Evolutionary conservation across 1,140 invertebrate genomes (phyloP).

Genomic region (Drosophila littoralis): DNA sequence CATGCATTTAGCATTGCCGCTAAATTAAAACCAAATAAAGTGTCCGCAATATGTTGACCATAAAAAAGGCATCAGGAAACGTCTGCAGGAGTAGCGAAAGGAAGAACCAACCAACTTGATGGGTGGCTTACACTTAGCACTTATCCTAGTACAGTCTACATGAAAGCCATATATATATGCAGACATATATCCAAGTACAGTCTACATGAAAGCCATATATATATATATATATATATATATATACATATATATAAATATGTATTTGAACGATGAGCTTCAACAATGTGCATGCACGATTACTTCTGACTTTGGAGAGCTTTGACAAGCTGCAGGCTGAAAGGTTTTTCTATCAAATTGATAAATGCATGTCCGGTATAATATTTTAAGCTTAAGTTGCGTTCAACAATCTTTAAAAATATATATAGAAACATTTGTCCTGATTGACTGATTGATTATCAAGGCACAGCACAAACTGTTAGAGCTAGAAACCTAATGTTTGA

Average conservation of each 20-base stretch:
- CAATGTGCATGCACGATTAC: background rate
- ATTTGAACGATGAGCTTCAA: background rate
- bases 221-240: constrained; percentile 5
- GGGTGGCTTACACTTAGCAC: constrained; percentile 21
- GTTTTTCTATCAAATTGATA: constrained; percentile 23
- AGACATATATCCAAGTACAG: background rate
- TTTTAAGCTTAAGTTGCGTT: background rate
- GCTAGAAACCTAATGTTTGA: no score
- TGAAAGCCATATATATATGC: background rate
- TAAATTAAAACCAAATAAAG: constrained; percentile 64
- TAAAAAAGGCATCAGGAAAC: constrained; percentile 35
- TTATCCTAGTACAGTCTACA: background rate
- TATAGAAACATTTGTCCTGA: no score
- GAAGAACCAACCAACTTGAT: constrained; percentile 14
- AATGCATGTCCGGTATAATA: constrained; percentile 11
- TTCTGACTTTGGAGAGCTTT: constrained; percentile 5
- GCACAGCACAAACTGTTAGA: no score
- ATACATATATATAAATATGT: constrained; percentile 1
- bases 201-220: no score
- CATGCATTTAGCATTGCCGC: constrained; percentile 50
- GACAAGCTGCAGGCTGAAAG: constrained; percentile 19
- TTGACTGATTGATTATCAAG: no score
- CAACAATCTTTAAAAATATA: no score
- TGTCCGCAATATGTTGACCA: constrained; percentile 47
- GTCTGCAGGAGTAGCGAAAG: constrained; percentile 6